Base-by-base conservation (phyloP, 2,113 vertebrate species). In the Bos indicus region DNA sequence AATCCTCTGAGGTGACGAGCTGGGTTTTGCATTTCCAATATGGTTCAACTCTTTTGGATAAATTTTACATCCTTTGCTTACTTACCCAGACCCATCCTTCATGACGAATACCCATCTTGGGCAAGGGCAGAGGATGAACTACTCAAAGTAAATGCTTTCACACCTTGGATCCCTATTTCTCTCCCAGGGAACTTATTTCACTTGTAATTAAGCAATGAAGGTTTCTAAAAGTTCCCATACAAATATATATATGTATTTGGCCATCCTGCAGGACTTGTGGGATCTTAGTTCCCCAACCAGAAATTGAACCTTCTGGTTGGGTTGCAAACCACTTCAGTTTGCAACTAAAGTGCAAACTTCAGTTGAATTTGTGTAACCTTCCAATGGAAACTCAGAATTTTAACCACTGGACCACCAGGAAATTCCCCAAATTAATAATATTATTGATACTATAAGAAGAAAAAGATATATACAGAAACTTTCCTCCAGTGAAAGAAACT, bases 11-110 rank as follows among this genome's bases (percentile, higher is more conserved):
- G 48, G 51, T 88, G 59, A 81, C 7, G 15, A 83, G 64, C 30
- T 77, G 77, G 25, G 43, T 88, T 91, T 92, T 92, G 25, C 40
- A n/a, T 89, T 91, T 97, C 59, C 54, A 87, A 84, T 28, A 54
- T 6, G 21, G 82, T 78, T 81, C 15, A 64, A 40, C 11, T 77
- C 28, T 59, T 43, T 85, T 16, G 56, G 19, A 46, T 26, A 85
- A 10, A 25, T 46, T 85, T 57, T 28, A 62, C 77, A 81, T 12
- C 9, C 43, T 86, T 78, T 15, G 30, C 51, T 52, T 46, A 25
- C 19, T 91, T 36, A 43, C 5, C 33, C n/a, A 90, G 83, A 97
- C 5, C 48, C 74, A 36, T 52, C 7, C 43, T 25, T 7, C 7
- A 26, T 19, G 62, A 74, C 26, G 71, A 84, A 60, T 40, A 48